These are phyloP conservation scores for Laticauda laticaudata DNA, from an alignment of 2,113 vertebrate species.

Conservation along the genomic window DNA sequence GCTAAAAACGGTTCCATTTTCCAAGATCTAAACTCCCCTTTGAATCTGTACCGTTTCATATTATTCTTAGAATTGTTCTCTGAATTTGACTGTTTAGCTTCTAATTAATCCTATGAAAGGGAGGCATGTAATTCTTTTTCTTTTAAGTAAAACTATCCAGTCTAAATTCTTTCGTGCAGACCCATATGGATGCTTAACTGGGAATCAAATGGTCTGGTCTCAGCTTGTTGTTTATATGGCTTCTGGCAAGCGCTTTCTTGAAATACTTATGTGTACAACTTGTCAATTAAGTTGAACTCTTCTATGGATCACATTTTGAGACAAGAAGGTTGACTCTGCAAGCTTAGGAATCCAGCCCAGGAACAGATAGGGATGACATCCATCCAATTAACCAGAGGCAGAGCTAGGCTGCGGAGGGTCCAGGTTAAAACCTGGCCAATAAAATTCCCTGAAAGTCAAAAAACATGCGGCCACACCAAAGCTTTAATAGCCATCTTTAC, in stretches of 20 bases:
- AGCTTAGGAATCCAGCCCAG: not conserved
- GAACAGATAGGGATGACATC: not conserved
- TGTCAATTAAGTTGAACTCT: not conserved
- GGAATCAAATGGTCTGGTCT: not conserved
- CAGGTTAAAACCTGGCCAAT: not conserved
- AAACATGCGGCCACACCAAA: not conserved
- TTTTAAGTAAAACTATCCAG: not conserved
- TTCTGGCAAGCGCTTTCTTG: not conserved
- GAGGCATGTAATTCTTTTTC: not conserved
- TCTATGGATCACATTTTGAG: not conserved
- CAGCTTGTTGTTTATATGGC: not conserved
- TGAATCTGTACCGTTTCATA: not conserved
- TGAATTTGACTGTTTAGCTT: not conserved
- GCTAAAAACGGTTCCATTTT: not conserved
- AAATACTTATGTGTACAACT: not conserved
- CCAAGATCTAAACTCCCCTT: not conserved
- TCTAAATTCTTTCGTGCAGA: not conserved
- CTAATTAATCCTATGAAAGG: not conserved
- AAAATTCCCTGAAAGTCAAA: not conserved
- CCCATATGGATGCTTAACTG: not conserved
- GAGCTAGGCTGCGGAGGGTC: not conserved
- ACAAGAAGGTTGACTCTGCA: not conserved
- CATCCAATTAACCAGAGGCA: not conserved
- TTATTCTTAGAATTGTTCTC: not conserved
- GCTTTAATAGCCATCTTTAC: not conserved